phyloP scores from a whole-genome alignment of 1,140 invertebrate species.

The Bombus balteatus region DNA sequence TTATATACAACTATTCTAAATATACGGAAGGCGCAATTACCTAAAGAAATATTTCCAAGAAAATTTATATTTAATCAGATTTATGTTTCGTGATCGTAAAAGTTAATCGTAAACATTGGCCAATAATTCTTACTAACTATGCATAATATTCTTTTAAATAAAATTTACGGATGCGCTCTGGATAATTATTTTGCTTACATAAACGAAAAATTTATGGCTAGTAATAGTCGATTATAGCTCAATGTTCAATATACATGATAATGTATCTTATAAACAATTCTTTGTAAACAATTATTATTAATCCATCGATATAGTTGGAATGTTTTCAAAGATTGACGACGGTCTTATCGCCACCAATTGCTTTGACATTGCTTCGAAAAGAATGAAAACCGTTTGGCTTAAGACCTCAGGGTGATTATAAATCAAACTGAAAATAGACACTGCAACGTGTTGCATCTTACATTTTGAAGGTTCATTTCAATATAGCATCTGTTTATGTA shows the following conservation, averaged over 20 bases:
- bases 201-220: neutral
- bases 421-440: conserved; percentile 40
- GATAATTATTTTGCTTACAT: neutral
- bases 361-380: conserved; percentile 23
- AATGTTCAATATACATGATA: neutral
- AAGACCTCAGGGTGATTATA: conserved; percentile 17
- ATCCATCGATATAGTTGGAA: conserved; percentile 30
- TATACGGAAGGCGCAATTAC: neutral
- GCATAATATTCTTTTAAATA: neutral
- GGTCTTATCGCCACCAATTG: neutral
- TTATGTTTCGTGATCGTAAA: neutral
- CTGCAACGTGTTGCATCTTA: conserved; percentile 38
- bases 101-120: neutral
- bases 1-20: neutral
- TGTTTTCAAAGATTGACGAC: conserved; percentile 9
- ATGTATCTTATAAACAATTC: conserved; percentile 8
- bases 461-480: conserved; percentile 26
- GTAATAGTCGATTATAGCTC: neutral
- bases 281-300: conserved; percentile 38
- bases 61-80: neutral
- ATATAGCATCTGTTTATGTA: neutral
- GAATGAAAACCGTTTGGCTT: conserved; percentile 40
- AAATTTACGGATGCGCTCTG: neutral
- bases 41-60: neutral
- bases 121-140: neutral